Conservation (phyloP, 1,140 invertebrate species). For the Pinna nobilis region DNA sequence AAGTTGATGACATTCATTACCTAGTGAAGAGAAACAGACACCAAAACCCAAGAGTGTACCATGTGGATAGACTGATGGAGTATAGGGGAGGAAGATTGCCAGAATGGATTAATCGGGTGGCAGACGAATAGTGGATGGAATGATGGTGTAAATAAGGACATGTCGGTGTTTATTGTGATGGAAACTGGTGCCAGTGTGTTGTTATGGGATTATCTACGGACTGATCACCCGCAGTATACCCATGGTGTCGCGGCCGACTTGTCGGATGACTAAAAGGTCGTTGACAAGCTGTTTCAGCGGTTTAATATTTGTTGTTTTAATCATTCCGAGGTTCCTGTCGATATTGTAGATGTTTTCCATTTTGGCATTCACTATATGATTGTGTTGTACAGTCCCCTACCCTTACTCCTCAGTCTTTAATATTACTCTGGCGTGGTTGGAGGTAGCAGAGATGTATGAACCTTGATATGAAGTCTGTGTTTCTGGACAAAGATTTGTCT, state of each 20-base stretch:
- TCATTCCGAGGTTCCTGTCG: not conserved
- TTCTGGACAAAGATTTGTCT: not conserved
- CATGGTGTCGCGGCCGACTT: not conserved
- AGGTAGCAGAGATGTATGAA: not conserved
- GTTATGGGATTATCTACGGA: not conserved
- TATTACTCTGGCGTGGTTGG: too few species aligned
- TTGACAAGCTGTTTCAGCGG: not conserved
- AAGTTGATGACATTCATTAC: slow-evolving; percentile 41
- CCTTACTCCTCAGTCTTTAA: not conserved
- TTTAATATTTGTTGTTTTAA: not conserved
- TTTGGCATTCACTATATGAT: not conserved
- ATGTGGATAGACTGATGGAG: slow-evolving; percentile 27
- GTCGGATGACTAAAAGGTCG: not conserved
- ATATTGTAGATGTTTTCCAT: not conserved
- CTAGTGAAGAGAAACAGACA: slow-evolving; percentile 20
- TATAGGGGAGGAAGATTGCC: slow-evolving; percentile 33
- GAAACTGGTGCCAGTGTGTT: not conserved
- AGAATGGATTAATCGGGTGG: not conserved
- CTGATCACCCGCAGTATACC: not conserved
- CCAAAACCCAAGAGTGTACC: slow-evolving; percentile 19
- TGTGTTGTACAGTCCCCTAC: not conserved
- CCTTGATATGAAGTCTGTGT: too few species aligned
- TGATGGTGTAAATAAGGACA: not conserved
- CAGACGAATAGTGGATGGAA: not conserved
- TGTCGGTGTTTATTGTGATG: too few species aligned